Conservation (phyloP, 2,113 vertebrate genomes). For the Trinectes maculatus region DNA sequence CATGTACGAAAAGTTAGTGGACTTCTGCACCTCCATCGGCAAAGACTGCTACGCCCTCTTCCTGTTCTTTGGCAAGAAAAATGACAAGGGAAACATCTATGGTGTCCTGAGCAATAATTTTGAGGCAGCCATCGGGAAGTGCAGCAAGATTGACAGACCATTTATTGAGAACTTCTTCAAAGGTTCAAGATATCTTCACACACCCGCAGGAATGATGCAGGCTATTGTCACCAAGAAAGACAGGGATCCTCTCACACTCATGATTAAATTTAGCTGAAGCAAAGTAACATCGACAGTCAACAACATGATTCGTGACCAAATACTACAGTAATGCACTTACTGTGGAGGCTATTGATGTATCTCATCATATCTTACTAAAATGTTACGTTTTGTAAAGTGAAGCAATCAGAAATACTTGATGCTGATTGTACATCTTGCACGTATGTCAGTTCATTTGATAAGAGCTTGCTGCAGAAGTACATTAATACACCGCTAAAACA, state of each 20-base stretch:
- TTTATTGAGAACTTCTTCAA: conserved; percentile 81
- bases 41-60: conserved; percentile 83
- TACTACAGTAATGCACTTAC: no score
- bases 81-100: conserved; percentile 72
- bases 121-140: conserved; percentile 68
- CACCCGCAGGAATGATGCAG: conserved; percentile 77
- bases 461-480: no score
- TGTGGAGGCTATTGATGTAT: no score
- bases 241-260: conserved; percentile 68
- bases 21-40: conserved; percentile 79
- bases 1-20: conserved; percentile 71
- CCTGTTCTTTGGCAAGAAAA: conserved; percentile 76
- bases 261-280: conserved; percentile 81
- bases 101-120: conserved; percentile 84
- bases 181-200: conserved; percentile 71
- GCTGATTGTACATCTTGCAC: no score
- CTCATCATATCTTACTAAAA: no score
- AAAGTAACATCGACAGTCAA: no score
- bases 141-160: conserved; percentile 64
- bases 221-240: conserved; percentile 62
- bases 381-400: no score
- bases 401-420: no score
- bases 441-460: no score
- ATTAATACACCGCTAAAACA: no score
- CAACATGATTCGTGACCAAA: no score